Evolutionary conservation across 1,140 invertebrate genomes (phyloP), one percentile per base, ranked within the genome.

Genomic region (Saxidomus purpurata): DNA sequence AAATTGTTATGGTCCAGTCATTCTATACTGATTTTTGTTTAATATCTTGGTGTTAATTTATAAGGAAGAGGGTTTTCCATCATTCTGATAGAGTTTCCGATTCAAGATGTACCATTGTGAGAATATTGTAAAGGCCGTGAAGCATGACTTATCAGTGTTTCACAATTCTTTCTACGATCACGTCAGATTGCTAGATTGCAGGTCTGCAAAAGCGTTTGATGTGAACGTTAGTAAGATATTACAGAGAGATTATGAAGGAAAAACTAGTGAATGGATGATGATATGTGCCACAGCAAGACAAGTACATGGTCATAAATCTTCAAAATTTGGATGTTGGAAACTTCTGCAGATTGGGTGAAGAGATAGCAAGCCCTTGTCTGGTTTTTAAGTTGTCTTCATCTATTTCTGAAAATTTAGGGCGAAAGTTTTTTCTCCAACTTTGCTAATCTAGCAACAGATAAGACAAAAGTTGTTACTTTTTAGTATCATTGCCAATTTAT

Each of bases 71-170:
- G 76, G 49, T 52, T 52, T 52, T 55, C 40, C 76, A 79, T 79
- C 76, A 79, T 79, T 17, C 49, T 55, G 47, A 79, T 79, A 79
- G 76, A 22, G 47, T 79, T 79, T 79, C 76, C 76, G 55, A 4
- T 79, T 55, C 47, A 77, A 79, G 76, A 79, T 79, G 3, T 19
- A 55, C 76, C 47, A 79, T 79, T 79, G 76, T 79, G 76, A 79
- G 80, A 82, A 76, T 59, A 55, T 76, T 79, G 71, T 69, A 28
- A 71, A 61, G 28, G 86, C 59, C 61, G 47, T 47, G 86, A 67
- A 81, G 86, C 86, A 88, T 88, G 86, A 81, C 86, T 80, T 88
- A 88, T 88, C 86, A 69, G 77, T 71, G 36, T 63, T 71, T 80
- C 77, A 55, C 71, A 80, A 88, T 88, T 88, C 86, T 88, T 80